Evolutionary conservation across 92 coral and sea anemone species (phyloP).

Genomic region (Zoanthus sansibaricus): DNA sequence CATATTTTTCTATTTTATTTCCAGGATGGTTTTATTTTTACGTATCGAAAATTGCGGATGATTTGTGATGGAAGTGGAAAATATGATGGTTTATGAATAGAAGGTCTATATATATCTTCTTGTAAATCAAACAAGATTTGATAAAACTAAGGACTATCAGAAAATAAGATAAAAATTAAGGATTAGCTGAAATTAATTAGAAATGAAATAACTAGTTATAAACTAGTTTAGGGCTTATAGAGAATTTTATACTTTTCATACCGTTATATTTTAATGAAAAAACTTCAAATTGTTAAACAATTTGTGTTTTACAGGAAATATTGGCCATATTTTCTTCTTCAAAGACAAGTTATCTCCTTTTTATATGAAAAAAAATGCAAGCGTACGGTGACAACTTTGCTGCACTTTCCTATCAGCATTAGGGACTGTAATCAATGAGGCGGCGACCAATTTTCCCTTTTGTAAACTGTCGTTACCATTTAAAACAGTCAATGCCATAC

Average conservation of each 20-base stretch:
- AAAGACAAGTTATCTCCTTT: too few species aligned
- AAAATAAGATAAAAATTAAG: background rate
- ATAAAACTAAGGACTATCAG: background rate
- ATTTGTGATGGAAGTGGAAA: background rate
- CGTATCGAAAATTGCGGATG: background rate
- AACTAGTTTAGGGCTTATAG: background rate
- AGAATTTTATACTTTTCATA: background rate
- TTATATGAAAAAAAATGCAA: too few species aligned
- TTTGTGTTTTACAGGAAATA: too few species aligned
- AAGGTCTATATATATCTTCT: background rate
- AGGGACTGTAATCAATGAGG: too few species aligned
- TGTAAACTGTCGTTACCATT: too few species aligned
- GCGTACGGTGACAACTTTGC: too few species aligned
- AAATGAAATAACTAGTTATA: background rate
- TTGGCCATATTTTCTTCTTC: too few species aligned
- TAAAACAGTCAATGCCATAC: too few species aligned
- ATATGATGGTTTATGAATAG: background rate
- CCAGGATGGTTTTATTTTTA: background rate
- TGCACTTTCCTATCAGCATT: too few species aligned
- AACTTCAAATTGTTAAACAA: background rate
- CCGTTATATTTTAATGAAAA: background rate
- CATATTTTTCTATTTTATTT: background rate
- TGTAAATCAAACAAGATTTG: background rate
- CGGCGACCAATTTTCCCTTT: too few species aligned
- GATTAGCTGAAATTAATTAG: background rate